Conservation (phyloP, 1,140 invertebrate species). For the Anastatus disparis region DNA sequence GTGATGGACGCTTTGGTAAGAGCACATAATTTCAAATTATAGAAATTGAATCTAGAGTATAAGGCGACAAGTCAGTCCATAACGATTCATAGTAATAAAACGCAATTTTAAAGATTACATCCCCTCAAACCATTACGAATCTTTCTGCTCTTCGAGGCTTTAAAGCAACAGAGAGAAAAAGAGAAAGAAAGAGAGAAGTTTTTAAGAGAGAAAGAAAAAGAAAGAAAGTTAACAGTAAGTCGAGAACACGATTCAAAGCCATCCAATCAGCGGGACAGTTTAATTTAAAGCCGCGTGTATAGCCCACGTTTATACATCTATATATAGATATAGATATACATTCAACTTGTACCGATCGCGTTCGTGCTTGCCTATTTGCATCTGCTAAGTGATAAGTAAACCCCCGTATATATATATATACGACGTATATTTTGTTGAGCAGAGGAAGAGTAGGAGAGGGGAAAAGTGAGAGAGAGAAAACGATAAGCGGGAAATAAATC, state of each 20-base stretch:
- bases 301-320: too few relatives aligned
- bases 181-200: not conserved
- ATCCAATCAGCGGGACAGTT: conserved; percentile 54
- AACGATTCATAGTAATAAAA: conserved; percentile 33
- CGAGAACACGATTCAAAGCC: conserved; percentile 45
- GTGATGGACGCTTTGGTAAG: not conserved
- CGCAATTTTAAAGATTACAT: conserved; percentile 43
- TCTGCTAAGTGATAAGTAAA: conserved; percentile 68
- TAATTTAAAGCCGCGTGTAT: conserved; percentile 58
- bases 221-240: conserved; percentile 19
- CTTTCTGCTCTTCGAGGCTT: too few relatives aligned
- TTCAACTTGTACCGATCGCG: too few relatives aligned
- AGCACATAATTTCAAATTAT: conserved; percentile 26
- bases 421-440: too few relatives aligned
- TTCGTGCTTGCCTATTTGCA: conserved; percentile 63
- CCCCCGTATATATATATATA: conserved; percentile 45
- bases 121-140: too few relatives aligned
- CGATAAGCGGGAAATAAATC: conserved; percentile 68
- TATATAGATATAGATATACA: too few relatives aligned
- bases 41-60: conserved; percentile 26
- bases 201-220: not conserved
- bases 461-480: too few relatives aligned
- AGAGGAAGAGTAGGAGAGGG: too few relatives aligned
- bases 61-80: conserved; percentile 16
- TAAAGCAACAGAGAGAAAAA: conserved; percentile 11